These are phyloP conservation scores for Lutraria rhynchaena DNA, from an alignment of 1,140 invertebrate species.

Conservation along the genomic window DNA sequence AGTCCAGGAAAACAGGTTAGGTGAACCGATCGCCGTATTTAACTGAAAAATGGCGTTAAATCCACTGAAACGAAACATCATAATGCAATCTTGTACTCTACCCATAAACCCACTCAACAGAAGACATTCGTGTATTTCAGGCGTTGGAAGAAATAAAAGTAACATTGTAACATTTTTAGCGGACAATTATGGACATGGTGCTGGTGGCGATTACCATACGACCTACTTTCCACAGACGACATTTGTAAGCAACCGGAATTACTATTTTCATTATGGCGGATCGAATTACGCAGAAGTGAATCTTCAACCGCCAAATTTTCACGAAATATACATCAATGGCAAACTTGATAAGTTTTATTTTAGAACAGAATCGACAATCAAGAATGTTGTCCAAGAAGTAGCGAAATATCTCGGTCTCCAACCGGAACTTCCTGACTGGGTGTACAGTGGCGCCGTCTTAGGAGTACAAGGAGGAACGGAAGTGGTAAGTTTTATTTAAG, in stretches of 20 bases:
- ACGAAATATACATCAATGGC: constrained; percentile 76
- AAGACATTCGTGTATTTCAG: too few species aligned
- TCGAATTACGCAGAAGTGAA: constrained; percentile 77
- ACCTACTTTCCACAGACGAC: constrained; percentile 82
- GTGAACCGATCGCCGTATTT: too few species aligned
- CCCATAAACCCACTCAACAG: too few species aligned
- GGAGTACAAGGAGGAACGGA: constrained; percentile 81
- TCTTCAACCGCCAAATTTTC: constrained; percentile 70
- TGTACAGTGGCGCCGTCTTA: constrained; percentile 79
- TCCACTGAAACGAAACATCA: too few species aligned
- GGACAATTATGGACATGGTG: constrained; percentile 66
- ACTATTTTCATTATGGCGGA: constrained; percentile 73
- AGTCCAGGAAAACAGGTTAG: too few species aligned
- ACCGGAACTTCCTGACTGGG: constrained; percentile 79
- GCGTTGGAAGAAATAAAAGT: constrained; percentile 76
- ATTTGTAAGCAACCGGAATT: constrained; percentile 77
- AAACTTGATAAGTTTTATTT: constrained; percentile 60
- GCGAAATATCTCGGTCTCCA: constrained; percentile 66
- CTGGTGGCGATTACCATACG: constrained; percentile 81
- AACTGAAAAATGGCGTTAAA: too few species aligned
- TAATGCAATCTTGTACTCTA: too few species aligned
- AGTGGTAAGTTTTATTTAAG: constrained; percentile 64
- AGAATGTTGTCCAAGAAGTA: constrained; percentile 67
- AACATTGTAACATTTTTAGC: constrained; percentile 76
- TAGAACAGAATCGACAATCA: constrained; percentile 55